Evolutionary conservation across 2,113 vertebrate genomes (phyloP).

Genomic region (Zosterops hypoxanthus): DNA sequence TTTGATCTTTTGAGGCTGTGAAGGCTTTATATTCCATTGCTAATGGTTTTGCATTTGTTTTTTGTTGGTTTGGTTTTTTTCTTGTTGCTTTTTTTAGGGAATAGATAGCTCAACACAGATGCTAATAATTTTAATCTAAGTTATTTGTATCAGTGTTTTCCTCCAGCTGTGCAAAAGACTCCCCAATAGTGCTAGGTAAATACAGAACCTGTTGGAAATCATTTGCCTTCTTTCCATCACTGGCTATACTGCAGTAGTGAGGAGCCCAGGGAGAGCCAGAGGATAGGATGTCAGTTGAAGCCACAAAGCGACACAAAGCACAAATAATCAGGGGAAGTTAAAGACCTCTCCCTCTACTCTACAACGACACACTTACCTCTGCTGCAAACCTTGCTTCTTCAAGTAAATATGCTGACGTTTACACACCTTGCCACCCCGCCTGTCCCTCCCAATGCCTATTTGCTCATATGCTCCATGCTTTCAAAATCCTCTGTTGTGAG

Average conservation of each 20-base stretch:
- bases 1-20: background rate
- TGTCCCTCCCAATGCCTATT: background rate
- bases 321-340: background rate
- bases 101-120: background rate
- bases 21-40: background rate
- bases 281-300: background rate
- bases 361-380: background rate
- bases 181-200: background rate
- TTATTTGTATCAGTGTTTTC: background rate
- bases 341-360: background rate
- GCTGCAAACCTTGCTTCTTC: background rate
- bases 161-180: background rate
- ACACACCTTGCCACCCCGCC: background rate
- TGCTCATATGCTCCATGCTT: background rate
- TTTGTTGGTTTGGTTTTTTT: too few species aligned
- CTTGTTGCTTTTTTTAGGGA: background rate
- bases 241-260: background rate
- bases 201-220: background rate
- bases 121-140: background rate
- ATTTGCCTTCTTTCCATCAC: background rate
- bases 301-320: background rate
- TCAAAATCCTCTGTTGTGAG: background rate
- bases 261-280: background rate
- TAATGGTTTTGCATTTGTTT: background rate
- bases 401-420: background rate